Conservation (phyloP, 1,140 invertebrate genomes). For the Conus ventricosus region DNA sequence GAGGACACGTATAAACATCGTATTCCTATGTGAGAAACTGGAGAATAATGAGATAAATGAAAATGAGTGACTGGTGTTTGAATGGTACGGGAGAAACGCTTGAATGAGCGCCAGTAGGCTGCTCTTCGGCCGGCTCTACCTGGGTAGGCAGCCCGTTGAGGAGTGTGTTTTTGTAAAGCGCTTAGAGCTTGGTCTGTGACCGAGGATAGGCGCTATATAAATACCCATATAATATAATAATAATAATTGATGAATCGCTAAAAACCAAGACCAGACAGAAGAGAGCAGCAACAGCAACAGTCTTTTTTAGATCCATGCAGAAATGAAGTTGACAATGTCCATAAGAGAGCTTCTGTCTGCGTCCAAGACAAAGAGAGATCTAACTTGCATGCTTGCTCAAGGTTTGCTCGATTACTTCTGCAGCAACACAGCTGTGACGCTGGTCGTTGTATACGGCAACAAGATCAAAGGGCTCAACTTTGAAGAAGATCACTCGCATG, state of each 20-base stretch:
- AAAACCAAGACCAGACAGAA: background rate
- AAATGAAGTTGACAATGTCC: background rate
- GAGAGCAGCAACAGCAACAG: background rate
- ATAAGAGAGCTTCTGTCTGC: background rate
- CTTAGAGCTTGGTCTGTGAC: no score
- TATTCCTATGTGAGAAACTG: no score
- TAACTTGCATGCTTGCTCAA: background rate
- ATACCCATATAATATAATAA: no score
- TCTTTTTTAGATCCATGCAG: background rate
- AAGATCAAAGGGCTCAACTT: background rate
- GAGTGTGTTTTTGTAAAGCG: no score
- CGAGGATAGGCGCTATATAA: no score
- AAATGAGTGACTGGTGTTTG: no score
- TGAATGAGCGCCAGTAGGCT: no score
- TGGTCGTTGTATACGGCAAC: background rate
- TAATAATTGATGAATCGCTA: background rate
- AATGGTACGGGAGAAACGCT: no score
- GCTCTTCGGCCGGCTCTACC: no score
- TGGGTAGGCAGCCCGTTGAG: no score
- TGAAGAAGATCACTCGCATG: conserved; percentile 2
- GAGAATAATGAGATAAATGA: no score
- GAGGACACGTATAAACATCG: no score
- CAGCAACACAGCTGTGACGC: background rate
- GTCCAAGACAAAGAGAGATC: background rate
- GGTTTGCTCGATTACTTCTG: background rate